Evolutionary conservation across 2,113 vertebrate species (phyloP).

Genomic region (Osmerus mordax): DNA sequence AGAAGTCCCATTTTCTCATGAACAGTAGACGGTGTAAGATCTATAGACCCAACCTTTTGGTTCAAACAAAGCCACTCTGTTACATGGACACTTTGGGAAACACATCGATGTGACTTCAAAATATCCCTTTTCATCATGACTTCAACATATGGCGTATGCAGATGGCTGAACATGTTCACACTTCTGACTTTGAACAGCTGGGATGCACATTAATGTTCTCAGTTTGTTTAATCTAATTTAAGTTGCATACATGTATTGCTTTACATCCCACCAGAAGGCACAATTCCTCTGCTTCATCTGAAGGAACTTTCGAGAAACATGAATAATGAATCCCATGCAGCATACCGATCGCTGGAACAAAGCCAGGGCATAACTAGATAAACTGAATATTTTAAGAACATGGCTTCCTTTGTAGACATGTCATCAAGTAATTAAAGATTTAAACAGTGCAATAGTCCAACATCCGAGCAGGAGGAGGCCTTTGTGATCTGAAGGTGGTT

Average conservation of each 20-base stretch:
- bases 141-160: too few species aligned
- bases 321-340: conserved; percentile 57
- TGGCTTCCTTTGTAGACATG: conserved; percentile 50
- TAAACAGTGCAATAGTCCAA: conserved; percentile 41
- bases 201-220: conserved; percentile 30
- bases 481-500: background rate
- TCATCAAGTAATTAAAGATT: conserved; percentile 56
- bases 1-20: too few species aligned
- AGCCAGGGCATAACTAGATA: conserved; percentile 53
- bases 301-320: conserved; percentile 62
- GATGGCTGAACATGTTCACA: too few species aligned
- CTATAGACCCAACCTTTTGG: too few species aligned
- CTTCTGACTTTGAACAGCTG: too few species aligned
- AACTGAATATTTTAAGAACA: conserved; percentile 64
- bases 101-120: too few species aligned
- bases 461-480: conserved; percentile 22
- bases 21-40: too few species aligned
- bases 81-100: too few species aligned
- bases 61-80: too few species aligned
- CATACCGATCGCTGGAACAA: conserved; percentile 54
- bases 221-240: conserved; percentile 37
- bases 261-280: background rate
- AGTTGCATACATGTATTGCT: conserved; percentile 34
- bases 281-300: conserved; percentile 33
- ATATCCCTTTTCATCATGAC: too few species aligned